Evolutionary conservation across 1,140 invertebrate genomes (phyloP), one percentile per base, ranked within the genome.

Genomic region (Drosophila repletoides): DNA sequence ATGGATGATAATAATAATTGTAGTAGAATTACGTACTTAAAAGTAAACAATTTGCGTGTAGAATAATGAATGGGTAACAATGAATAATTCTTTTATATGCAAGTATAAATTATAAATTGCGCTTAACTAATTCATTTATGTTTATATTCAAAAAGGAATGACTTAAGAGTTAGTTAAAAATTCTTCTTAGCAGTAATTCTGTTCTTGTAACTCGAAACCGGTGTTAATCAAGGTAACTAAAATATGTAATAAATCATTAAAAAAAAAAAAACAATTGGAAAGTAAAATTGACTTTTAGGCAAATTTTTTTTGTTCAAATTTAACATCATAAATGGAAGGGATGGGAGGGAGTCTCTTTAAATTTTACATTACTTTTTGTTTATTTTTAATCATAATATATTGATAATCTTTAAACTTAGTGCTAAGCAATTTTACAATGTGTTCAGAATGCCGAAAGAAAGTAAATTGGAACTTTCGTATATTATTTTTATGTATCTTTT

Each of bases 131-230:
- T 75, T 68, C 71, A 73, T 76, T 56, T n/a, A 26, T 67, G 17
- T 67, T 26, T 66, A 29, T 61, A 68, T 45, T 68, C 69, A 79
- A 83, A 60, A 75, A 84, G 79, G 79, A 84, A 84, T 84, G 79
- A 84, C 79, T 84, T 84, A 84, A 86, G 74, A 83, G 80, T 79
- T 83, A 84, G 79, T 79, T 84, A 65, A 75, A 84, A 79, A 60
- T 84, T 43, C 58, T 58, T 63, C 79, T 86, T 84, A 84, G 79
- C 71, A 79, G 75, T 79, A 68, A 79, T 53, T 66, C 49, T 71
- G 49, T 72, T 60, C 24, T 46, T 52, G 15, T 66, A 65, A 77
- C 33, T 59, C 56, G 46, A 77, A 73, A 60, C 48, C 24, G 60
- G 49, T n/a, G n/a, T n/a, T n/a, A n/a, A 55, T 24, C 41, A 59